Conservation (phyloP, 2,888 invertebrate genomes). For the Drosophila histrio region DNA sequence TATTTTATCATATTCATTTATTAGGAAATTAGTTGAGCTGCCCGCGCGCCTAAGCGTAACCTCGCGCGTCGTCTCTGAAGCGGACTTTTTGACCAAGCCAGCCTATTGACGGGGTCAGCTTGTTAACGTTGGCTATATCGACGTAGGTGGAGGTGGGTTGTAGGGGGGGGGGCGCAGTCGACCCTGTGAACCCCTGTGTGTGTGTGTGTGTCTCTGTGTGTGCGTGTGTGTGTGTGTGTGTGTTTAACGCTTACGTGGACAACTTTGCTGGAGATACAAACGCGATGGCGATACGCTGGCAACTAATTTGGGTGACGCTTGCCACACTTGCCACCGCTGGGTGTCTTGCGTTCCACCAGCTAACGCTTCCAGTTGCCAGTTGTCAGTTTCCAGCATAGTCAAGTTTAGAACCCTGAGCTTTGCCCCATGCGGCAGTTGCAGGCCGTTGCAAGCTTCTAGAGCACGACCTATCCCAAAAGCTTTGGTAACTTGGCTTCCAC, state of each 20-base stretch:
- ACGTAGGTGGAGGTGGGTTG: neutral
- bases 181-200: conserved; percentile 7
- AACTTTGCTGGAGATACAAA: conserved; percentile 53
- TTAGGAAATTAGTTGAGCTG: neutral
- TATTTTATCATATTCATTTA: neutral
- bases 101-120: neutral
- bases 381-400: conserved; percentile 24
- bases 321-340: conserved; percentile 28
- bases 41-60: neutral
- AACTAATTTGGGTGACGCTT: conserved; percentile 74
- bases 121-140: neutral
- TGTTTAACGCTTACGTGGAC: conserved; percentile 30
- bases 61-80: neutral
- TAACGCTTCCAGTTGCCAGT: conserved; percentile 33
- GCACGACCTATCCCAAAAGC: conserved; percentile 72
- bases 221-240: neutral
- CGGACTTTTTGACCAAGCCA: neutral
- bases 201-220: neutral
- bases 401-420: conserved; percentile 37
- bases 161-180: neutral
- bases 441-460: neutral
- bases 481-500: conserved; percentile 31
- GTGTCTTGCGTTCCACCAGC: conserved; percentile 41
- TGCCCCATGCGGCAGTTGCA: neutral
- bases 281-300: conserved; percentile 77